Evolutionary conservation across 2,113 vertebrate genomes (phyloP), one percentile per base, ranked within the genome.

Genomic region (Psilopsiagon aurifrons): DNA sequence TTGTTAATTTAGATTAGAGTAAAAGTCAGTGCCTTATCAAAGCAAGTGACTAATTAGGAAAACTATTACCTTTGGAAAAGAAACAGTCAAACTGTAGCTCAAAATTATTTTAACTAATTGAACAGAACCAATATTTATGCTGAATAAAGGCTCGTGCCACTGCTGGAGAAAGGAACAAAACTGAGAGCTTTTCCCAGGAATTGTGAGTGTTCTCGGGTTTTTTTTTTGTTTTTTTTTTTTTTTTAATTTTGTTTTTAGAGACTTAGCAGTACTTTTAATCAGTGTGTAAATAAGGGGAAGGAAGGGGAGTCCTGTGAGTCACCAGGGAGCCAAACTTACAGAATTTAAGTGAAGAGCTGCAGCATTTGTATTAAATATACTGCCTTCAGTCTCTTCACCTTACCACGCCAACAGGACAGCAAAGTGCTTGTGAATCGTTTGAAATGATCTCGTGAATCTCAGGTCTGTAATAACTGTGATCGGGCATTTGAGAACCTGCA

Each of bases 1-100:
- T 97, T 96, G 95, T 96, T 96, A 96, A 97, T 92, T 97, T 96
- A 97, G 95, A 96, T 97, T 96, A 95, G 92, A 96, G 81, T 83
- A 95, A 80, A 91, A 97, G 90, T 93, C 95, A 96, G 82, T 70
- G 80, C 86, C 80, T 94, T 96, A 95, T 97, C 95, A 97, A 96
- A 96, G 94, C 86, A 79, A 95, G 79, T 94, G 88, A 97, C 90
- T 96, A 95, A 97, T 96, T 96, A 96, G 91, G 75, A 93, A 95
- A 96, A 95, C 94, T 94, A 96, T 96, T 96, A 95, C 75, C 95
- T 96, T 88, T 97, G 90, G 92, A 95, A 94, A 93, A 90, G 90
- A 93, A 94, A 94, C 92, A 94, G 94, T 93, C 23, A 7, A 92
- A 82, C 57, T 67, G 85, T 80, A 87, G 87, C 83, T 95, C 86